Percentiles rank a stretch among this genome's conserved stretches.
These are phyloP conservation scores for Leptura quadrifasciata DNA, from an alignment of 2,888 invertebrate species.

Conservation along the genomic window DNA sequence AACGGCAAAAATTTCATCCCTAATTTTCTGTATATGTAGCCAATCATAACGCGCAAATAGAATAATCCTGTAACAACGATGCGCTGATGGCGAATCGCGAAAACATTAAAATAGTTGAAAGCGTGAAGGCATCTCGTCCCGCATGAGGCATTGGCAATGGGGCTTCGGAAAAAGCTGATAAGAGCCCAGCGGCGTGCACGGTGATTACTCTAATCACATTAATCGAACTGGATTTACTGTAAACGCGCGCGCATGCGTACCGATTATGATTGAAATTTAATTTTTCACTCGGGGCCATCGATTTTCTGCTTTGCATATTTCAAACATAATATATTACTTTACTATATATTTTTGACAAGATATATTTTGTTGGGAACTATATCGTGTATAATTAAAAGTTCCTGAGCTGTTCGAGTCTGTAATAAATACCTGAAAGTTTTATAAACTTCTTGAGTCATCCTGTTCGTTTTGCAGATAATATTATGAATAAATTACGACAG, in stretches of 20 bases:
- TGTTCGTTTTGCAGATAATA: conserved; percentile 47
- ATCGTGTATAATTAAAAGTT: conserved; percentile 62
- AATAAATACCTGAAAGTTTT: conserved; percentile 55
- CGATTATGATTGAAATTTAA: conserved; percentile 66
- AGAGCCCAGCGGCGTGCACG: conserved; percentile 49
- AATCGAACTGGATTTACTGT: conserved; percentile 60
- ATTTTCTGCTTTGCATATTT: conserved; percentile 63
- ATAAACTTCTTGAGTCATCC: conserved; percentile 43
- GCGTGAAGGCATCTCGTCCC: conserved; percentile 55
- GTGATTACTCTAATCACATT: conserved; percentile 68
- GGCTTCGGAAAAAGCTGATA: conserved; percentile 32
- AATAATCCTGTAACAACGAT: conserved; percentile 26
- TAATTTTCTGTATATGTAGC: conserved; percentile 16
- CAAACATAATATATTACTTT: conserved; percentile 60
- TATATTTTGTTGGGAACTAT: conserved; percentile 54
- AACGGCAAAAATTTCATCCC: not conserved
- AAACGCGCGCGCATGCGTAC: conserved; percentile 54
- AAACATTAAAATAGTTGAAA: conserved; percentile 56
- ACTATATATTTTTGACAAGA: conserved; percentile 60
- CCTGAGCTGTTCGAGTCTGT: conserved; percentile 48
- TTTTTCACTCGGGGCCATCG: conserved; percentile 65
- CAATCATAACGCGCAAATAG: conserved; percentile 19
- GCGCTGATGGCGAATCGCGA: conserved; percentile 45
- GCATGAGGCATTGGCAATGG: conserved; percentile 20
- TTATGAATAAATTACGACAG: conserved; percentile 56